phyloP scores from a whole-genome alignment of 2,888 invertebrate species.

The Agrotis puta region DNA sequence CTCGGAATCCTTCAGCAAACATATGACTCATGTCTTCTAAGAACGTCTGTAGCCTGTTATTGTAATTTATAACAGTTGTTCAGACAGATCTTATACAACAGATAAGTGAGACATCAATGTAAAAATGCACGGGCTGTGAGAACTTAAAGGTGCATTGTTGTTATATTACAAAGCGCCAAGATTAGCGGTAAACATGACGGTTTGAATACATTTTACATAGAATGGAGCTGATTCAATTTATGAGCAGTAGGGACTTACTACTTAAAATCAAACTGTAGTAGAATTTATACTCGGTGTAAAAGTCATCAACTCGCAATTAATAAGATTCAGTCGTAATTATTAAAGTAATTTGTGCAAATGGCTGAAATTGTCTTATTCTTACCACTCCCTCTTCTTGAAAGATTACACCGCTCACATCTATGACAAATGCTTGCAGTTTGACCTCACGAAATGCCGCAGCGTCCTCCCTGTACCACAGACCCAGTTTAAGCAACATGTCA shows the following conservation, averaged over 20 bases:
- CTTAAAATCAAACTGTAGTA: not conserved
- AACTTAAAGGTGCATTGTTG: slow-evolving; percentile 51
- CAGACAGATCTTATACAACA: slow-evolving; percentile 33
- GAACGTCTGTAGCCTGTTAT: slow-evolving; percentile 36
- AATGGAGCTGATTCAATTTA: slow-evolving; percentile 17
- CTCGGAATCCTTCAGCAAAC: slow-evolving; percentile 31
- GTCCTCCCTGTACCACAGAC: slow-evolving; percentile 29
- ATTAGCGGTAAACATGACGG: slow-evolving; percentile 40
- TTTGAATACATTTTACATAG: slow-evolving; percentile 5
- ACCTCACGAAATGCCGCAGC: slow-evolving; percentile 54
- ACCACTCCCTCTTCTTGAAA: slow-evolving; percentile 14
- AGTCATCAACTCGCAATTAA: not conserved
- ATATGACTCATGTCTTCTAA: slow-evolving; percentile 45
- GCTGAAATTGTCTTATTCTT: not conserved
- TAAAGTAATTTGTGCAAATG: slow-evolving; percentile 6
- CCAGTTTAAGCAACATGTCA: slow-evolving; percentile 51
- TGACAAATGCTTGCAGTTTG: slow-evolving; percentile 50
- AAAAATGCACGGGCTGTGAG: slow-evolving; percentile 40
- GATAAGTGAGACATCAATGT: slow-evolving; percentile 40
- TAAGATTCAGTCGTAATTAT: not conserved
- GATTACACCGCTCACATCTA: slow-evolving; percentile 29
- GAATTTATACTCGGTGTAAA: not conserved
- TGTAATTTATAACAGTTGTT: slow-evolving; percentile 40
- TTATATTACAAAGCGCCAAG: slow-evolving; percentile 16
- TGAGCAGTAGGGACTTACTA: not conserved